These are phyloP conservation scores for Eidolon helvum DNA, from an alignment of 2,113 vertebrate genomes.

Conservation along the genomic window DNA sequence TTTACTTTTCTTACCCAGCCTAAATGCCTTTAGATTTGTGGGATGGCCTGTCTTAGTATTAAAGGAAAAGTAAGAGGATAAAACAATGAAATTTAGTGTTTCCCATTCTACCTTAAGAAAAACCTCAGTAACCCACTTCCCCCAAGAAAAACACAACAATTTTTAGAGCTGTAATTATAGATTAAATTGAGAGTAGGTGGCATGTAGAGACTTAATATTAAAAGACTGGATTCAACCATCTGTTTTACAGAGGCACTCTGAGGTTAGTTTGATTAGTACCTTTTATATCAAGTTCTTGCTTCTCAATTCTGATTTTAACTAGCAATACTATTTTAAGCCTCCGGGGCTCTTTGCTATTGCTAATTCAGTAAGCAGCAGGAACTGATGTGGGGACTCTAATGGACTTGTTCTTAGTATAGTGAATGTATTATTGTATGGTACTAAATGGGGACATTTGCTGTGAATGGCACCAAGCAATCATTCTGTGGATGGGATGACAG, in stretches of 20 bases:
- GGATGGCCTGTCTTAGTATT: not conserved
- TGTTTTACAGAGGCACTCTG: not conserved
- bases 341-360: not conserved
- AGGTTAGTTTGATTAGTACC: not conserved
- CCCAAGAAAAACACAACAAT: not conserved
- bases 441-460: not conserved
- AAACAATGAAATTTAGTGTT: not conserved
- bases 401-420: not conserved
- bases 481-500: not conserved
- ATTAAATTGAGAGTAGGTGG: not conserved
- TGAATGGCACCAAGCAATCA: not conserved
- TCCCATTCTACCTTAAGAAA: not conserved
- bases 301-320: conserved; percentile 32
- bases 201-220: not conserved
- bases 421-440: not conserved
- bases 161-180: not conserved
- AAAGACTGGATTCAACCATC: not conserved
- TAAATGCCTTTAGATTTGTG: not conserved
- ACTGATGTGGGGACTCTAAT: not conserved
- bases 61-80: conserved; percentile 9
- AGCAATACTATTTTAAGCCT: conserved; percentile 8
- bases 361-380: not conserved
- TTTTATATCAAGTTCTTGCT: not conserved
- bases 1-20: not conserved
- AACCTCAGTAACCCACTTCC: not conserved